phyloP scores from a whole-genome alignment of 1,140 invertebrate species.

The Drosophila truncata region DNA sequence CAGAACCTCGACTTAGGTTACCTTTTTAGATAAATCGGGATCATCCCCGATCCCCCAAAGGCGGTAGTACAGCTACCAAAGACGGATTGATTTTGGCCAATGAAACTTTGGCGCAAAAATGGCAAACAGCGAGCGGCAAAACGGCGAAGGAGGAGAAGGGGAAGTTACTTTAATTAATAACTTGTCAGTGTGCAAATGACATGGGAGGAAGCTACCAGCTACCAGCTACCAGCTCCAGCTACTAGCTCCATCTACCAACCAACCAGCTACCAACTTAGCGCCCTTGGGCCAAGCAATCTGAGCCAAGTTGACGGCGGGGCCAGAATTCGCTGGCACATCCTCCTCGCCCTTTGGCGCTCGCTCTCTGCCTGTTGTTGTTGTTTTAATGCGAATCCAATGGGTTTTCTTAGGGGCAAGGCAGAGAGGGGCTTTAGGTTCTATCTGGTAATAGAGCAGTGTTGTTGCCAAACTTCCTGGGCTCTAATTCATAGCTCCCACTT shows the following conservation, averaged over 20 bases:
- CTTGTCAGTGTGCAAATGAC: constrained; percentile 83
- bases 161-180: constrained; percentile 82
- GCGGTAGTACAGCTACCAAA: constrained; percentile 4
- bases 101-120: constrained; percentile 13
- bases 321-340: constrained; percentile 8
- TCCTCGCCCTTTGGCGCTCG: neutral
- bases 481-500: constrained; percentile 12
- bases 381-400: neutral
- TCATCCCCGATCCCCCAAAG: constrained; percentile 4
- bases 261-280: constrained; percentile 69
- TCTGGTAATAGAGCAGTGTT: constrained; percentile 18
- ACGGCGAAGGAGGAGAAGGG: neutral
- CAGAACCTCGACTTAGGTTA: neutral
- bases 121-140: neutral
- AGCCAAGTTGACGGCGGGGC: constrained; percentile 28
- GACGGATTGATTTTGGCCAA: constrained; percentile 41
- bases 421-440: neutral
- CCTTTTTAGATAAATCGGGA: neutral
- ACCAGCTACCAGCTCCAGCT: constrained; percentile 59
- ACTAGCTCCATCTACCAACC: constrained; percentile 60
- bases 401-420: no score
- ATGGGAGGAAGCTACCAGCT: constrained; percentile 73
- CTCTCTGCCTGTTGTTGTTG: constrained; percentile 1
- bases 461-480: constrained; percentile 21
- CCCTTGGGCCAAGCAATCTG: constrained; percentile 72